Evolutionary conservation across 2,113 vertebrate species (phyloP), one percentile per base, ranked within the genome.

Genomic region (Osmerus mordax): DNA sequence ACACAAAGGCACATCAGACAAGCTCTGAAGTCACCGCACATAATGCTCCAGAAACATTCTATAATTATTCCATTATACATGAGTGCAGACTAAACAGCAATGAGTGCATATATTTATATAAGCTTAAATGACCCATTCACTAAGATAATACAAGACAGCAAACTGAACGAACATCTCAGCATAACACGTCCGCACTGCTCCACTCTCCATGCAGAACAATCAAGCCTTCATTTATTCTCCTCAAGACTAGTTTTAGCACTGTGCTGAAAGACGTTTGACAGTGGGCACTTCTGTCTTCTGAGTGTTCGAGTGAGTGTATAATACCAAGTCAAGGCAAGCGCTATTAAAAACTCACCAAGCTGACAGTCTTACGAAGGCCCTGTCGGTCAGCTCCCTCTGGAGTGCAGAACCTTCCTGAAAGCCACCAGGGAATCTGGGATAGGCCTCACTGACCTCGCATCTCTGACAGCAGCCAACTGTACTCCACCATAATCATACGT

Each of bases 331-430:
- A 41, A 58, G 32, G 52, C 19, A 32, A 53, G 58, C n/a, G 29
- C 53, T 61, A 41, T 58, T 74, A 63, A 55, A 69, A n/a, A 63
- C 8, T 2, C 70, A 41, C 12, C 21, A 41, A 78, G 65, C 53
- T 59, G 59, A 65, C 58, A 41, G 68, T 63, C 51, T 74, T 51
- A 41, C 55, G 29, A 18, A 59, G 70, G 51, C 61, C 23, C 59
- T 66, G 58, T 70, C 61, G 73, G 56, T 73, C 70, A 70, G 55
- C 67, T 78, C 54, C 76, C 69, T 63, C 56, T n/a, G 55, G 70
- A n/a, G 62, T 73, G 65, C 67, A 65, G 65, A 70, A 70, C 71
- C 73, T 81, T 78, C 70, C 71, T 18, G 58, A 73, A 63, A 14
- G 32, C 36, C 68, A 29, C 63, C 67, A 5, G 25, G 60, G 13